Conservation (phyloP, 2,888 invertebrate genomes). For the Agriotes lineatus region DNA sequence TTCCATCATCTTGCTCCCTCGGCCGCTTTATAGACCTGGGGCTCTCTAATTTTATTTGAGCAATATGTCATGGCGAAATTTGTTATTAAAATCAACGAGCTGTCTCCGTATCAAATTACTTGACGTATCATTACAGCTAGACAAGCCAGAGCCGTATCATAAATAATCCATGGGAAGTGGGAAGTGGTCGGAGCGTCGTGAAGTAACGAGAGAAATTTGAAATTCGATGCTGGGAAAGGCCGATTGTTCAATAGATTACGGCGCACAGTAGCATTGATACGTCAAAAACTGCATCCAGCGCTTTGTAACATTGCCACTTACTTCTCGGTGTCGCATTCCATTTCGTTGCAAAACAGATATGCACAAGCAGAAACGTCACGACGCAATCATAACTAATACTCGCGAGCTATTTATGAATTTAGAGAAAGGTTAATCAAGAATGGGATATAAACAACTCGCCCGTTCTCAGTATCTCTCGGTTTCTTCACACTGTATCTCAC, state of each 20-base stretch:
- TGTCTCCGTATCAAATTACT: too few relatives aligned
- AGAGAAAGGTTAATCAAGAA: conserved; percentile 6
- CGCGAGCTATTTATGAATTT: conserved; percentile 3
- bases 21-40: too few relatives aligned
- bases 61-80: too few relatives aligned
- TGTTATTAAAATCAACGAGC: too few relatives aligned
- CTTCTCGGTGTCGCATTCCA: conserved; percentile 6
- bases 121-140: too few relatives aligned
- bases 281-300: not conserved
- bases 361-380: not conserved
- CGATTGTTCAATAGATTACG: not conserved
- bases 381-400: not conserved
- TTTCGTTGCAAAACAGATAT: not conserved
- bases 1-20: too few relatives aligned
- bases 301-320: not conserved
- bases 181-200: not conserved
- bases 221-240: conserved; percentile 3
- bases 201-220: not conserved
- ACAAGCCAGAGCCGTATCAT: too few relatives aligned
- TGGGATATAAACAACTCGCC: not conserved
- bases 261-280: conserved; percentile 7
- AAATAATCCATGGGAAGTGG: too few relatives aligned
- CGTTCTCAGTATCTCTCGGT: not conserved
- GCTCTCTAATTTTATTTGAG: too few relatives aligned
- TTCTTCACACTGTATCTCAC: not conserved